Evolutionary conservation across 1,140 invertebrate genomes (phyloP).

Genomic region (Pogonomyrmex barbatus): DNA sequence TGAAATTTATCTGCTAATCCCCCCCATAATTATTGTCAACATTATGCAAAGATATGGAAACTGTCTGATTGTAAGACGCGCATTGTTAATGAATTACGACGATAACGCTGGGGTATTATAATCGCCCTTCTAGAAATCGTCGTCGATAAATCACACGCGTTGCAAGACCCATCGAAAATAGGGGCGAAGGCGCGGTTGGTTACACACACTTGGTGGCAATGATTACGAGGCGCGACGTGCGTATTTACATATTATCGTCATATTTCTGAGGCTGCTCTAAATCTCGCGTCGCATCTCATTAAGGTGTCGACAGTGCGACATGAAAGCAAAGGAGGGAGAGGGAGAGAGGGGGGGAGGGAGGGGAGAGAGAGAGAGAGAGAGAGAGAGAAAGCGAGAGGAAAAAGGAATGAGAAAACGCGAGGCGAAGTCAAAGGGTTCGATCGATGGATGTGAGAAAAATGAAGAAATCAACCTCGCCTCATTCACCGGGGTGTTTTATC

Average conservation of each 20-base stretch:
- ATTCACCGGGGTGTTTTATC: slow-evolving; percentile 65
- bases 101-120: slow-evolving; percentile 5
- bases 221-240: slow-evolving; percentile 42
- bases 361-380: background rate
- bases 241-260: slow-evolving; percentile 68
- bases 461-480: slow-evolving; percentile 44
- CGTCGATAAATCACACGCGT: slow-evolving; percentile 30
- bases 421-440: slow-evolving; percentile 36
- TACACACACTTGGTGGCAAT: slow-evolving; percentile 22
- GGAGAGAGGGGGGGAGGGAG: too few relatives aligned
- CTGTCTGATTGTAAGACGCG: background rate
- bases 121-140: slow-evolving; percentile 32
- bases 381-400: background rate
- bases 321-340: background rate
- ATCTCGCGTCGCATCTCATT: slow-evolving; percentile 61
- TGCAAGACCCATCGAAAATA: slow-evolving; percentile 26
- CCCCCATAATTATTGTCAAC: background rate
- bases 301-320: slow-evolving; percentile 61
- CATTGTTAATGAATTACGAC: slow-evolving; percentile 14
- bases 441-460: slow-evolving; percentile 22
- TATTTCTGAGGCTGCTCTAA: slow-evolving; percentile 68
- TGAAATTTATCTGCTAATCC: background rate
- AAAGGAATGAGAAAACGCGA: background rate
- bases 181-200: slow-evolving; percentile 17
- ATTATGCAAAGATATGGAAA: background rate